Percentiles rank a stretch among this genome's conserved stretches.
phyloP scores from a whole-genome alignment of 2,113 vertebrate genomes.

The Zosterops hypoxanthus region DNA sequence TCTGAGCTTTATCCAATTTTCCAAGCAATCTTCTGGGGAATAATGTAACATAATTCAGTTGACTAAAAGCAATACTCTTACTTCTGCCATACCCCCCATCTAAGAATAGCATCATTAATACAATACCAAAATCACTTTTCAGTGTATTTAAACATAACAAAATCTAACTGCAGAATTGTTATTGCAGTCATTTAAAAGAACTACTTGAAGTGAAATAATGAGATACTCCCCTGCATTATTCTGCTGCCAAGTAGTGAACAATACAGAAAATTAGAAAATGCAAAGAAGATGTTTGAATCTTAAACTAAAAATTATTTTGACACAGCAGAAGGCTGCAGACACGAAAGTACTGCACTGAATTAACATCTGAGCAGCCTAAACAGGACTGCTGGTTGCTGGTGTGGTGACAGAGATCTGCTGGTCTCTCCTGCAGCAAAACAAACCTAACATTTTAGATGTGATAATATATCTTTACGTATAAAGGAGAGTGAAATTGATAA shows the following conservation, averaged over 20 bases:
- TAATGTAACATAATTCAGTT: background rate
- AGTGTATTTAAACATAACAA: background rate
- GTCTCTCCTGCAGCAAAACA: background rate
- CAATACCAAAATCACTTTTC: background rate
- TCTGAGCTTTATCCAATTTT: slow-evolving; percentile 1
- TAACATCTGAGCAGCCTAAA: background rate
- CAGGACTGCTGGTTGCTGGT: background rate
- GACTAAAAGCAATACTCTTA: background rate
- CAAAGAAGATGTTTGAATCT: background rate
- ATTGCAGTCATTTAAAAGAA: background rate
- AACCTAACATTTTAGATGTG: background rate
- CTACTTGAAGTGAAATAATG: background rate
- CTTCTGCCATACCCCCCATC: background rate
- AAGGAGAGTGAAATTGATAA: background rate
- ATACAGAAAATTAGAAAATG: background rate
- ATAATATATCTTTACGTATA: background rate
- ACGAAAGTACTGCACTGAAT: background rate
- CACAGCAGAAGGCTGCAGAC: background rate
- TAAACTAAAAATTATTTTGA: slow-evolving; percentile 3
- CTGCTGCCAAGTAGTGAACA: background rate
- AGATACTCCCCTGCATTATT: background rate
- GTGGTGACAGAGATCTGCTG: background rate
- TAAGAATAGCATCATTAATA: background rate
- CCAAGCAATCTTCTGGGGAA: background rate
- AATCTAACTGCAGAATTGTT: background rate